A percentile compares a stretch with the other conserved stretches of the same genome.
phyloP scores from a whole-genome alignment of 2,888 invertebrate genomes.

The Dryocosmus kuriphilus region DNA sequence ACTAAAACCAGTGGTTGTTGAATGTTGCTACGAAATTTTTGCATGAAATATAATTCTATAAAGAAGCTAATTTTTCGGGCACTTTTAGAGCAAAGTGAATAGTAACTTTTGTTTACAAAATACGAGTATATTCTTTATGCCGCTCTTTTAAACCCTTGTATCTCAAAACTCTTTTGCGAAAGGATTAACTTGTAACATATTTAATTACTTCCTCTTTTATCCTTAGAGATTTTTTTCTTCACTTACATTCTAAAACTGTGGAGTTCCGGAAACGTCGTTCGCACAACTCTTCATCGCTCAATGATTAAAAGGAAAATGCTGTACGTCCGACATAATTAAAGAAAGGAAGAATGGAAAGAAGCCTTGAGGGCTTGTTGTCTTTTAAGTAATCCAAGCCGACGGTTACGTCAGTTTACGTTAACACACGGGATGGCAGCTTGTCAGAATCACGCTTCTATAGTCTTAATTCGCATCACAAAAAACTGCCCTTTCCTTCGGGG shows the following conservation, averaged over 20 bases:
- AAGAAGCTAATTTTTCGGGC: too few species aligned
- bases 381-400: conserved; percentile 75
- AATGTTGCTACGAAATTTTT: too few species aligned
- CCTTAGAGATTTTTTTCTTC: not conserved
- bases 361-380: conserved; percentile 71
- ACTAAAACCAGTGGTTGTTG: too few species aligned
- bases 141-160: not conserved
- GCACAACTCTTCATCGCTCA: conserved; percentile 3
- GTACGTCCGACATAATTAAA: conserved; percentile 55
- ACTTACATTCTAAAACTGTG: not conserved
- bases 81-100: too few species aligned
- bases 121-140: not conserved
- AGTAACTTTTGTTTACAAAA: too few species aligned
- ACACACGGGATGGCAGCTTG: conserved; percentile 68
- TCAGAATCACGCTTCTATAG: conserved; percentile 72
- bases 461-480: conserved; percentile 71
- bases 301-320: conserved; percentile 43
- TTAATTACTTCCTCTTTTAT: not conserved
- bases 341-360: conserved; percentile 67
- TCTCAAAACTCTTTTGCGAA: not conserved
- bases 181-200: not conserved
- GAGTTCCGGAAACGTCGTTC: conserved; percentile 7
- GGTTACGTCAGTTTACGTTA: conserved; percentile 57
- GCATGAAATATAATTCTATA: too few species aligned
- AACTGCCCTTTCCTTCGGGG: conserved; percentile 53